Percentiles rank a stretch among this genome's conserved stretches.
These are phyloP conservation scores for Lithobius niger DNA, from an alignment of 1,140 invertebrate species.

Conservation along the genomic window DNA sequence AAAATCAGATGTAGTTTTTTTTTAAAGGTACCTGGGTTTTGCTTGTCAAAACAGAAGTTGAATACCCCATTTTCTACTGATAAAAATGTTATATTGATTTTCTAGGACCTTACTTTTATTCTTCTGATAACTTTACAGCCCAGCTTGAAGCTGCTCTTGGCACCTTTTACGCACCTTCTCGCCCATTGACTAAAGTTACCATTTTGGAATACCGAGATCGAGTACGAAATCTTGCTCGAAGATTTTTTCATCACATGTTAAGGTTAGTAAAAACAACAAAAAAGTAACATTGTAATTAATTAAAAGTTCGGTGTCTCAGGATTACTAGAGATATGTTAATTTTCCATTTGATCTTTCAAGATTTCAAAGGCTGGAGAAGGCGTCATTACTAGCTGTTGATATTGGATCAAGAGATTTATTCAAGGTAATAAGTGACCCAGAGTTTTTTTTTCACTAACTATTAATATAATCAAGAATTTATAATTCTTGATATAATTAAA, in stretches of 20 bases:
- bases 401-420: conserved; percentile 37
- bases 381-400: conserved; percentile 70
- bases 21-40: too few species aligned
- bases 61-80: background rate
- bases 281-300: background rate
- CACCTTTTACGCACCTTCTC: conserved; percentile 49
- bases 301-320: background rate
- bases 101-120: background rate
- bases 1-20: too few species aligned
- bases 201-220: conserved; percentile 55
- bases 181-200: conserved; percentile 47
- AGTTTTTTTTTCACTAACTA: too few species aligned
- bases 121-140: conserved; percentile 25
- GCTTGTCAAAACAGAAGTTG: too few species aligned
- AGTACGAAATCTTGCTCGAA: conserved; percentile 53
- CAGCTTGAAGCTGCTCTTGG: conserved; percentile 54
- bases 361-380: conserved; percentile 65
- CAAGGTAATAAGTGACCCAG: conserved; percentile 26
- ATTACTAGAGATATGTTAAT: background rate
- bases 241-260: conserved; percentile 64
- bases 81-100: background rate
- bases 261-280: conserved; percentile 34
- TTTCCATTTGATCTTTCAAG: conserved; percentile 32
- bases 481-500: too few species aligned
- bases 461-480: too few species aligned